Percentiles rank a stretch among this genome's conserved stretches.
These are phyloP conservation scores for Callopanchax toddi DNA, from an alignment of 2,113 vertebrate species.

Conservation along the genomic window DNA sequence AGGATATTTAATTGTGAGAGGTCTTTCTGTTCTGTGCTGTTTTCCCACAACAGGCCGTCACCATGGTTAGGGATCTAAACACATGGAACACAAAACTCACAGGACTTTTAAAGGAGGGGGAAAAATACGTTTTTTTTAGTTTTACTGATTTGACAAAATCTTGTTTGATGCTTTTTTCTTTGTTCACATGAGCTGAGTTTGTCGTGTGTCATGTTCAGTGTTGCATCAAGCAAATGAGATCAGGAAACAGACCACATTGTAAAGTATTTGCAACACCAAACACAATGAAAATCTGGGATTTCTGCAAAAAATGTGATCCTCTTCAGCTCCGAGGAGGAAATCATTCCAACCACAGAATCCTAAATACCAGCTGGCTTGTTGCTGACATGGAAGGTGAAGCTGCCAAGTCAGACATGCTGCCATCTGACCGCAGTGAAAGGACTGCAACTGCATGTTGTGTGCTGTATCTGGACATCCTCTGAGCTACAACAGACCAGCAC, in stretches of 20 bases:
- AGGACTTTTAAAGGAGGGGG: slow-evolving; percentile 19
- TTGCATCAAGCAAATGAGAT: slow-evolving; percentile 27
- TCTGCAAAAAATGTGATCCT: slow-evolving; percentile 42
- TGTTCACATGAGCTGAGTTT: slow-evolving; percentile 24
- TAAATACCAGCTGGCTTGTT: slow-evolving; percentile 36
- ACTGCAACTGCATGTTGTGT: slow-evolving; percentile 33
- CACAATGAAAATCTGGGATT: slow-evolving; percentile 41
- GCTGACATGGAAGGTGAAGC: slow-evolving; percentile 52
- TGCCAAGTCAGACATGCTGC: slow-evolving; percentile 62
- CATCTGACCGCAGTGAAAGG: slow-evolving; percentile 49
- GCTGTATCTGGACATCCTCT: slow-evolving; percentile 65
- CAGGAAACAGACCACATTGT: slow-evolving; percentile 54
- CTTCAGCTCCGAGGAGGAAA: slow-evolving; percentile 45
- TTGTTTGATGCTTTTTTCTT: slow-evolving; percentile 53
- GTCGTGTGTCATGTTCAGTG: slow-evolving; percentile 28
- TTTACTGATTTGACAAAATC: slow-evolving; percentile 14
- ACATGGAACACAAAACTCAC: slow-evolving; percentile 59
- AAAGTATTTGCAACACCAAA: slow-evolving; percentile 39
- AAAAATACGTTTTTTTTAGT: too few relatives aligned
- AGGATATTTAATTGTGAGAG: slow-evolving; percentile 76
- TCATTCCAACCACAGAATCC: slow-evolving; percentile 46
- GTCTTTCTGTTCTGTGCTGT: slow-evolving; percentile 63
- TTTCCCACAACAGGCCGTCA: slow-evolving; percentile 68
- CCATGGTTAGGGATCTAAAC: slow-evolving; percentile 53
- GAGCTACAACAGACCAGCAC: slow-evolving; percentile 29